Conservation (phyloP, 2,113 vertebrate species). For the Zosterops hypoxanthus region DNA sequence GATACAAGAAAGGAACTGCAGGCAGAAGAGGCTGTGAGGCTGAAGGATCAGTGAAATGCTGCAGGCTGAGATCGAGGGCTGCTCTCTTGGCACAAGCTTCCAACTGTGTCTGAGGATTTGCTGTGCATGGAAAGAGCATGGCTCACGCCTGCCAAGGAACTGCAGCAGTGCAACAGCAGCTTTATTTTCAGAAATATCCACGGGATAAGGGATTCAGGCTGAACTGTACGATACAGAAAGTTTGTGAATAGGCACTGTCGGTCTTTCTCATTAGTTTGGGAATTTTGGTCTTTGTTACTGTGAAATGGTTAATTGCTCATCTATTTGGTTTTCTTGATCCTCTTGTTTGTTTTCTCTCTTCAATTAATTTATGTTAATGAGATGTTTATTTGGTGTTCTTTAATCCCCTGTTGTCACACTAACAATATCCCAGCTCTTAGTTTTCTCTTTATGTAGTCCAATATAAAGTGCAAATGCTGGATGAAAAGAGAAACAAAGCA, state of each 20-base stretch:
- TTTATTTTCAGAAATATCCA: background rate
- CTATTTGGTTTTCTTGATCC: slow-evolving; percentile 28
- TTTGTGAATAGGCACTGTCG: background rate
- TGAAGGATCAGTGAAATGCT: background rate
- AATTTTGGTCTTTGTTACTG: slow-evolving; percentile 29
- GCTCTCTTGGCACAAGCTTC: background rate
- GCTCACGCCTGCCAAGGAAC: background rate
- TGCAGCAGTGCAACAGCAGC: background rate
- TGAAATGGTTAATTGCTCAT: slow-evolving; percentile 44
- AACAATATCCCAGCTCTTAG: background rate
- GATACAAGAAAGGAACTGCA: background rate
- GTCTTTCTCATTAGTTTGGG: slow-evolving; percentile 33
- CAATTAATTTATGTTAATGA: slow-evolving; percentile 59
- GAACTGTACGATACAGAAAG: background rate
- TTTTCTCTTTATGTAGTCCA: background rate
- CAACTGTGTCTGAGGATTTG: background rate
- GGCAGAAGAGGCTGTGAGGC: background rate
- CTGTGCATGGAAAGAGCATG: background rate
- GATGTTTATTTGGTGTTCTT: slow-evolving; percentile 22
- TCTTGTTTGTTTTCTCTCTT: slow-evolving; percentile 15
- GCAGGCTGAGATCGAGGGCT: background rate
- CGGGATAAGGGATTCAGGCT: background rate
- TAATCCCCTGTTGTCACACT: background rate
- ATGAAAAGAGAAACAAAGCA: background rate
- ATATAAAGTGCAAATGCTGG: background rate